phyloP scores from a whole-genome alignment of 2,888 invertebrate genomes.

The Nomada lathburiana region DNA sequence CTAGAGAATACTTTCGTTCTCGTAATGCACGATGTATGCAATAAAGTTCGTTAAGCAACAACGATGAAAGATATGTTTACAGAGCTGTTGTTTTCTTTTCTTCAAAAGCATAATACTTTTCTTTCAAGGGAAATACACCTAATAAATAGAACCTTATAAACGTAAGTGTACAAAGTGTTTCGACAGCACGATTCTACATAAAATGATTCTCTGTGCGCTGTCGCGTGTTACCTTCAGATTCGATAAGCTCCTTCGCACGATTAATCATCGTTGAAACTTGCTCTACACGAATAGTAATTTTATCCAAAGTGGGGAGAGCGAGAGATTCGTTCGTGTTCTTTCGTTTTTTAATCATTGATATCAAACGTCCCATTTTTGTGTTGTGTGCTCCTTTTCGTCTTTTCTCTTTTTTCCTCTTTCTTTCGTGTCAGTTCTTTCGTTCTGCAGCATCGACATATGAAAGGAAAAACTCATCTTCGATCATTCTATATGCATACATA shows the following conservation, averaged over 20 bases:
- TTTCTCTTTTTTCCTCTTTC: not conserved
- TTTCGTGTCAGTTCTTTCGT: not conserved
- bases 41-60: not conserved
- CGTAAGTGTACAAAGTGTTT: constrained; percentile 10
- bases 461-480: constrained; percentile 52
- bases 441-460: constrained; percentile 51
- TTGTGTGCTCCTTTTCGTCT: constrained; percentile 35
- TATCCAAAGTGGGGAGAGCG: constrained; percentile 29
- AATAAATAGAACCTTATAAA: constrained; percentile 3
- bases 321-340: constrained; percentile 15
- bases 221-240: constrained; percentile 44
- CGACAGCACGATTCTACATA: constrained; percentile 39
- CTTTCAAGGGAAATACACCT: not conserved
- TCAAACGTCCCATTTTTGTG: constrained; percentile 23
- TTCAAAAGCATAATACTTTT: not conserved
- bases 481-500: constrained; percentile 62
- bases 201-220: constrained; percentile 15
- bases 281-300: constrained; percentile 48
- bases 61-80: constrained; percentile 37
- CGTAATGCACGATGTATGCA: not conserved
- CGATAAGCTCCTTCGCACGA: constrained; percentile 48
- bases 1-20: not conserved
- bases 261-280: constrained; percentile 37
- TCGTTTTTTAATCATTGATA: not conserved
- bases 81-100: not conserved